Evolutionary conservation across 92 coral and sea anemone species (phyloP).

Genomic region (Scolanthus callimorphus): DNA sequence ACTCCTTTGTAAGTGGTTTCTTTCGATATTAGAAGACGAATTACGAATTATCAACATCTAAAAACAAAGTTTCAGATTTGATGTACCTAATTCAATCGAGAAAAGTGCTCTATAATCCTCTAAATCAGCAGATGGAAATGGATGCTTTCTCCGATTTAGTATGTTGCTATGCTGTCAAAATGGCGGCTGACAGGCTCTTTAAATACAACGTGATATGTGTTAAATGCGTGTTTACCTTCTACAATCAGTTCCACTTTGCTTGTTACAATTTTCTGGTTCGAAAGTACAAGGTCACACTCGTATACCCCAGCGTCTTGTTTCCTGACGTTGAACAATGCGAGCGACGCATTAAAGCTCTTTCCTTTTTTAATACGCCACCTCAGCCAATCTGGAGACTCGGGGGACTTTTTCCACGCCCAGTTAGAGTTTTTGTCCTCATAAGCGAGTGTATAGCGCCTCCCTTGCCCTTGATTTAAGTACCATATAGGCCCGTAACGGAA

Average conservation of each 20-base stretch:
- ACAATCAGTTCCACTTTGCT: not conserved
- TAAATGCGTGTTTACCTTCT: not conserved
- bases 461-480: not conserved
- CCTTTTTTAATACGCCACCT: not conserved
- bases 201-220: too few relatives aligned
- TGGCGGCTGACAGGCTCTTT: too few relatives aligned
- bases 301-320: not conserved
- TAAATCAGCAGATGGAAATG: too few relatives aligned
- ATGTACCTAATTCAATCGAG: too few relatives aligned
- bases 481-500: slow-evolving; percentile 21
- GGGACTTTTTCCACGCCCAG: slow-evolving; percentile 22
- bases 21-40: too few relatives aligned
- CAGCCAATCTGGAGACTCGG: slow-evolving; percentile 14
- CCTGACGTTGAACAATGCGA: slow-evolving; percentile 5
- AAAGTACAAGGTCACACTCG: not conserved
- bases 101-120: too few relatives aligned
- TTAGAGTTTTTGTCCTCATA: slow-evolving; percentile 15
- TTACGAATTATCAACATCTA: too few relatives aligned
- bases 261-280: not conserved
- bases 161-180: too few relatives aligned
- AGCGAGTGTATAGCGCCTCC: too few relatives aligned
- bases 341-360: slow-evolving; percentile 6
- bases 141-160: too few relatives aligned
- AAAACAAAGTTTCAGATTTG: too few relatives aligned
- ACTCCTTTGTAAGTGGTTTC: too few relatives aligned